Evolutionary conservation across 2,797 vertebrate genomes (phyloP).

Genomic region (Takifugu rubripes): DNA sequence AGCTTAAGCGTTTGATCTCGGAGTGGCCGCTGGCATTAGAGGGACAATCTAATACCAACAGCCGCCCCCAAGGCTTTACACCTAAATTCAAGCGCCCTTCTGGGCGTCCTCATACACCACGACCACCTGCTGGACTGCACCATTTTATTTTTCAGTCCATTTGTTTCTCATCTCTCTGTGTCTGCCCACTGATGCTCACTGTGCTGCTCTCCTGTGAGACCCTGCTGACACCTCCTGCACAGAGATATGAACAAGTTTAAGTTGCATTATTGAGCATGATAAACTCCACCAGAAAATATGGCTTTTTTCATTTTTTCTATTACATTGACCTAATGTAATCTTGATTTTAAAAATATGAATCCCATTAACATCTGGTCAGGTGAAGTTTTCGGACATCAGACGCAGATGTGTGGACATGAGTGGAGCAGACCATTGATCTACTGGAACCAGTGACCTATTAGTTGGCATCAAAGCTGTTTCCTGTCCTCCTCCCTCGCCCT

Average conservation of each 20-base stretch:
- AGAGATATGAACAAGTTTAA: too few species aligned
- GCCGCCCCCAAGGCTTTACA: conserved; percentile 27
- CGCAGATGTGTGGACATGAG: conserved; percentile 3
- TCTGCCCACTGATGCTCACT: conserved; percentile 19
- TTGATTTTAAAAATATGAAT: too few species aligned
- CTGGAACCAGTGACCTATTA: conserved; percentile 14
- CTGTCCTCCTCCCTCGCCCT: not conserved
- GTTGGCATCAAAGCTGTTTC: conserved; percentile 13
- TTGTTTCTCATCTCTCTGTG: conserved; percentile 55
- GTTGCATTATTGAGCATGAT: not conserved
- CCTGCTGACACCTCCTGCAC: conserved; percentile 48
- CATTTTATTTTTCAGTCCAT: conserved; percentile 56
- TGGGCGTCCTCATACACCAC: conserved; percentile 18
- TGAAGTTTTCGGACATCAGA: conserved; percentile 4
- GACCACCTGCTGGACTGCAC: not conserved
- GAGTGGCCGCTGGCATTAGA: conserved; percentile 43
- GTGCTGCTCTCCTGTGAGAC: conserved; percentile 20
- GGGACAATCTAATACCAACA: conserved; percentile 50
- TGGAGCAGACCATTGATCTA: not conserved
- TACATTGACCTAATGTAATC: too few species aligned
- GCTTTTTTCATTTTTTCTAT: too few species aligned
- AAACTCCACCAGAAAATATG: too few species aligned
- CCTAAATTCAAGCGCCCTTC: conserved; percentile 11
- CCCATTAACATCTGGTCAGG: too few species aligned
- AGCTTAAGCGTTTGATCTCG: conserved; percentile 52